These are phyloP conservation scores for Vireo griseus DNA, from an alignment of 2,797 vertebrate genomes.

Conservation along the genomic window DNA sequence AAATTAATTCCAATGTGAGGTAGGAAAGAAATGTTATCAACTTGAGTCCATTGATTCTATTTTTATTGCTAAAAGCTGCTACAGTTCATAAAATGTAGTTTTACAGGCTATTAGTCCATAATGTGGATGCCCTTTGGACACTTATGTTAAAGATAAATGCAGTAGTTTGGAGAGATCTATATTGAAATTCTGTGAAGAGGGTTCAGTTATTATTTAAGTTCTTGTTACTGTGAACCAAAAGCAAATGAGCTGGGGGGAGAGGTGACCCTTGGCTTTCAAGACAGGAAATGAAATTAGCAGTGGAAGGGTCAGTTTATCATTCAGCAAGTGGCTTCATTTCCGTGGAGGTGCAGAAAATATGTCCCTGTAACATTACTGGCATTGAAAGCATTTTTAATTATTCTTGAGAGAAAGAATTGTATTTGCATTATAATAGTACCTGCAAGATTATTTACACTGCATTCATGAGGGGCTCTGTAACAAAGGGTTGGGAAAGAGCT, in stretches of 20 bases:
- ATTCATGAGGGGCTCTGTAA: fast-evolving
- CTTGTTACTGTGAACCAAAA: not conserved
- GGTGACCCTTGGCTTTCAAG: not conserved
- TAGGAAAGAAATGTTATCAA: not conserved
- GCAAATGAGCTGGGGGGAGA: not conserved
- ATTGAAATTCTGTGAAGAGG: not conserved
- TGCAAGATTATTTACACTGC: not conserved
- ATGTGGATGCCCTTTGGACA: slow-evolving; percentile 50
- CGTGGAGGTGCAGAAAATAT: not conserved
- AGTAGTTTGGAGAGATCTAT: slow-evolving; percentile 3
- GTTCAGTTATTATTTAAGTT: not conserved
- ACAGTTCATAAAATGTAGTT: slow-evolving; percentile 53
- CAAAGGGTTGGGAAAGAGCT: not conserved
- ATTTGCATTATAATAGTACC: not conserved
- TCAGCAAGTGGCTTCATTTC: not conserved
- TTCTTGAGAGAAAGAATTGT: not conserved
- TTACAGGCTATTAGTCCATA: slow-evolving; percentile 49
- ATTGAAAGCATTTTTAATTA: not conserved
- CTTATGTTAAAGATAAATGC: slow-evolving; percentile 1
- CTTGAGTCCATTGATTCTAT: not conserved
- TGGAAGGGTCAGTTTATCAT: not conserved
- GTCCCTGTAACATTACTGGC: not conserved
- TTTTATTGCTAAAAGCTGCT: slow-evolving; percentile 37
- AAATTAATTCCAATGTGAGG: not conserved
- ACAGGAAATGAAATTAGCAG: not conserved